Evolutionary conservation across 2,113 vertebrate species (phyloP).

Genomic region (Tenrec ecaudatus): DNA sequence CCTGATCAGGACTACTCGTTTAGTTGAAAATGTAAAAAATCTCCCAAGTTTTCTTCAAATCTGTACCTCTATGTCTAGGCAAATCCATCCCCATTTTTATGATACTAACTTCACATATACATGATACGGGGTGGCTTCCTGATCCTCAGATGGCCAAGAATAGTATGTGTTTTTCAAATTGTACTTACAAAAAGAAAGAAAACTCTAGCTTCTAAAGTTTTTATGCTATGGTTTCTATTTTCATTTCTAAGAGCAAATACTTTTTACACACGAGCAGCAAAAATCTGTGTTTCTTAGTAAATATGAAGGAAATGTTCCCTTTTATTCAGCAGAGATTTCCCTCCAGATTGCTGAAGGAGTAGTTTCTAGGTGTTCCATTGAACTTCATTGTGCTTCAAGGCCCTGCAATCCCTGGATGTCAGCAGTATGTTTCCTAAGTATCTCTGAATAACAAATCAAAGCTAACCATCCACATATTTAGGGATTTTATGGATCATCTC

Average conservation of each 20-base stretch:
- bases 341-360: neutral
- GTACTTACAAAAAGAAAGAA: neutral
- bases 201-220: neutral
- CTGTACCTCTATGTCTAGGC: neutral
- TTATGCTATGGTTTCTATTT: neutral
- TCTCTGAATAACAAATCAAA: neutral
- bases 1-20: too few relatives aligned
- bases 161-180: too few relatives aligned
- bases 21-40: neutral
- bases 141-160: neutral
- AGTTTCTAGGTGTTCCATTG: neutral
- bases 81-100: neutral
- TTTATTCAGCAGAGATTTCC: neutral
- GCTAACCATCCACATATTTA: neutral
- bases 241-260: neutral
- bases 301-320: neutral
- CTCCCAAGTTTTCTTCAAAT: neutral
- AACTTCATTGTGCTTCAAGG: neutral
- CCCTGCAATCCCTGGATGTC: neutral
- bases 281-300: neutral
- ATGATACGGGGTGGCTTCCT: neutral
- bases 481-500: neutral
- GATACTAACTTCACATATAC: neutral
- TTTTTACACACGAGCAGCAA: neutral
- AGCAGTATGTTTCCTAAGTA: neutral